Percentiles rank a stretch among this genome's conserved stretches.
Conservation (phyloP, 2,113 vertebrate genomes). For the Sprattus sprattus region DNA sequence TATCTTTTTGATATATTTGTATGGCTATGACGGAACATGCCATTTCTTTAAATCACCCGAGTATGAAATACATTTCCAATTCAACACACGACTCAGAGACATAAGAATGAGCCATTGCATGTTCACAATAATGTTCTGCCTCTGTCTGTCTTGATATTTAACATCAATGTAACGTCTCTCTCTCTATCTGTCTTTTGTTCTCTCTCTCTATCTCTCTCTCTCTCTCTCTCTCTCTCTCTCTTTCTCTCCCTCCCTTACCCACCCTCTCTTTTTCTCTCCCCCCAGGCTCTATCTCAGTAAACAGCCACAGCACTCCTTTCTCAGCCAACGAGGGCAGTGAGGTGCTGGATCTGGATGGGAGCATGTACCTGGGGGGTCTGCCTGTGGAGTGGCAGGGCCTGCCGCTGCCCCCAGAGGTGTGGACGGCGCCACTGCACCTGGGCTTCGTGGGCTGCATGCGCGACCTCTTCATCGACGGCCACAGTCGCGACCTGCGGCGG, state of each 20-base stretch:
- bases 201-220: not conserved
- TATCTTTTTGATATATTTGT: slow-evolving; percentile 17
- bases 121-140: not conserved
- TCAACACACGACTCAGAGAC: not conserved
- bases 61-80: not conserved
- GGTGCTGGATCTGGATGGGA: slow-evolving; percentile 86
- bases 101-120: not conserved
- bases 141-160: not conserved
- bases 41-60: not conserved
- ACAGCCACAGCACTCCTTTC: slow-evolving; percentile 85
- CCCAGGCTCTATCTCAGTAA: slow-evolving; percentile 86
- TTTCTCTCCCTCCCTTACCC: not conserved
- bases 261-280: slow-evolving; percentile 30
- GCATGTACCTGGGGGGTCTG: slow-evolving; percentile 90
- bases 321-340: slow-evolving; percentile 87
- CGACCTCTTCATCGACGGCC: slow-evolving; percentile 89
- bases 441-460: slow-evolving; percentile 90
- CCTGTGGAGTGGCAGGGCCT: slow-evolving; percentile 77
- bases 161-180: not conserved
- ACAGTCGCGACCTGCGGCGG: slow-evolving; percentile 82
- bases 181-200: not conserved
- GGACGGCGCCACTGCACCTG: slow-evolving; percentile 81
- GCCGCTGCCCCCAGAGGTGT: slow-evolving; percentile 83
- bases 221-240: not conserved
- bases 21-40: not conserved